phyloP scores from a whole-genome alignment of 2,113 vertebrate species.

The Eira barbara region DNA sequence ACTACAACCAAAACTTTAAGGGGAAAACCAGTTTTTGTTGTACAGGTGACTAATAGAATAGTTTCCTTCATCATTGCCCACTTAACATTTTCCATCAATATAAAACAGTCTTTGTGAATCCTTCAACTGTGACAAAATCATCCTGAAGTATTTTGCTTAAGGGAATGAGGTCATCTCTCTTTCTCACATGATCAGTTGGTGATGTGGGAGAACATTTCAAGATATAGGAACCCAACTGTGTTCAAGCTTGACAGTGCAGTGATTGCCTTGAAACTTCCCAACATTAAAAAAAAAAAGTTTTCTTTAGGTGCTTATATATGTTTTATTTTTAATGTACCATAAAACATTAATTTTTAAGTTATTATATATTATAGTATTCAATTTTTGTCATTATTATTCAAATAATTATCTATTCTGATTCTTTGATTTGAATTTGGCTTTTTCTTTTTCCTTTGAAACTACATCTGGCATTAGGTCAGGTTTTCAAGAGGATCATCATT shows the following conservation, averaged over 20 bases:
- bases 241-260: neutral
- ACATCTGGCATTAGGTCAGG: neutral
- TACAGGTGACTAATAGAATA: neutral
- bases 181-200: neutral
- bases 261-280: neutral
- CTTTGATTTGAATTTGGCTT: neutral
- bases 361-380: neutral
- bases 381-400: neutral
- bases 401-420: neutral
- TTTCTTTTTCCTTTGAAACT: neutral
- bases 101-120: neutral
- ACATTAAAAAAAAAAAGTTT: neutral
- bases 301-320: neutral
- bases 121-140: neutral
- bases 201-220: neutral
- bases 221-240: neutral
- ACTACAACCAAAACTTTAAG: slow-evolving; percentile 79
- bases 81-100: neutral
- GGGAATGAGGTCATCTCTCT: neutral
- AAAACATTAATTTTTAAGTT: neutral
- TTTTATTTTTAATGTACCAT: neutral
- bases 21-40: slow-evolving; percentile 64
- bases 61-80: neutral
- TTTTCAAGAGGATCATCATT: neutral
- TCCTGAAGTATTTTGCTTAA: neutral